Percentiles rank a stretch among this genome's conserved stretches.
Evolutionary conservation across 2,113 vertebrate genomes (phyloP).

Genomic region (Macrotis lagotis): DNA sequence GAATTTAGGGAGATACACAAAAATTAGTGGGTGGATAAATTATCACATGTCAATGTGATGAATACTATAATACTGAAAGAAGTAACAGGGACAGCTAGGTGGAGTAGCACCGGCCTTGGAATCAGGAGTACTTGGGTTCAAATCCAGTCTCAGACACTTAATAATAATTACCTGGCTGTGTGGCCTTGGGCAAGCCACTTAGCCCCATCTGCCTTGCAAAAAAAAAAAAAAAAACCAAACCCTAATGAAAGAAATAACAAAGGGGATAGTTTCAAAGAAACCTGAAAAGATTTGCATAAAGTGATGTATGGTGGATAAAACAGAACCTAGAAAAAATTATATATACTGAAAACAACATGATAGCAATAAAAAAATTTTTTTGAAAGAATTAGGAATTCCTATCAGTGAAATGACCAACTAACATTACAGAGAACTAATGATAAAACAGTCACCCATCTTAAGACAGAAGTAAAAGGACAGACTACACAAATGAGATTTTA

Average conservation of each 20-base stretch:
- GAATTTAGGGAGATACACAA: not conserved
- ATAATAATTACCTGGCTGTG: no score
- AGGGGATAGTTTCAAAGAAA: not conserved
- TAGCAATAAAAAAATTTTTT: not conserved
- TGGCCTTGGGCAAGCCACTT: no score
- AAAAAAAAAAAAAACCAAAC: no score
- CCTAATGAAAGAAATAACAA: not conserved
- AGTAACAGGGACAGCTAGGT: no score
- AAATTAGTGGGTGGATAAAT: not conserved
- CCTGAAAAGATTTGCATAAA: not conserved
- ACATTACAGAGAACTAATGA: not conserved
- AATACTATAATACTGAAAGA: not conserved
- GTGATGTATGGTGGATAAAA: not conserved
- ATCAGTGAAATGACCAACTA: not conserved
- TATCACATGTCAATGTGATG: not conserved
- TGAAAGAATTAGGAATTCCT: not conserved
- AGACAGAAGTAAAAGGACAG: not conserved
- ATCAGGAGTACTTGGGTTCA: no score
- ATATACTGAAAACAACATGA: not conserved
- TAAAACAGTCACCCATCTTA: not conserved
- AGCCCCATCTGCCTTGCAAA: no score
- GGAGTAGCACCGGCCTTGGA: no score
- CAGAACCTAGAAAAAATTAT: not conserved
- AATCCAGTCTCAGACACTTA: no score
- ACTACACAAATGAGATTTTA: not conserved